phyloP scores from a whole-genome alignment of 2,888 invertebrate species.

The Coleophora deauratella region DNA sequence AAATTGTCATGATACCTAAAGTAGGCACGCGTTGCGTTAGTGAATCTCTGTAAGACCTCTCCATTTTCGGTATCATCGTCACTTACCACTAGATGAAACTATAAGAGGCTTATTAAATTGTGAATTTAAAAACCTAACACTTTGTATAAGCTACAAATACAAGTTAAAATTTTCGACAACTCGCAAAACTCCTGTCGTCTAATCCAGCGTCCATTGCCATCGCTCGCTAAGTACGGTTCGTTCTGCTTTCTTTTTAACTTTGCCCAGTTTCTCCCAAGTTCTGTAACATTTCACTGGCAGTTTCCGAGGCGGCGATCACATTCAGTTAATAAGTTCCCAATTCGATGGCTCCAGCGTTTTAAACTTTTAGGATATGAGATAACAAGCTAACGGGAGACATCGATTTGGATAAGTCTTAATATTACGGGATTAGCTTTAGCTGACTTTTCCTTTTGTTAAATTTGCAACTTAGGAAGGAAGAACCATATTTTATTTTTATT shows the following conservation, averaged over 20 bases:
- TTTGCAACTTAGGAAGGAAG: constrained; percentile 8
- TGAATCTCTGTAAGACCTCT: too few relatives aligned
- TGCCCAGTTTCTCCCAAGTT: constrained; percentile 62
- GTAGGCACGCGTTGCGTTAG: too few relatives aligned
- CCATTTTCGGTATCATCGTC: too few relatives aligned
- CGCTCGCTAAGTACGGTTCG: constrained; percentile 46
- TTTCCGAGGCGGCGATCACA: constrained; percentile 66
- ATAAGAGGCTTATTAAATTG: too few relatives aligned
- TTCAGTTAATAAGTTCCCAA: constrained; percentile 73
- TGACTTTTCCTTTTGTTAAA: too few relatives aligned
- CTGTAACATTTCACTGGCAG: constrained; percentile 70
- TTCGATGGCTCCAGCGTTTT: constrained; percentile 70
- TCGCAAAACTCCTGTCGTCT: neutral
- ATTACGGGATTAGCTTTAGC: constrained; percentile 37
- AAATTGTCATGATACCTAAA: too few relatives aligned
- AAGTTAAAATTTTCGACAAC: too few relatives aligned
- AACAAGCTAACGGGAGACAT: constrained; percentile 68
- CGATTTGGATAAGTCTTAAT: constrained; percentile 66
- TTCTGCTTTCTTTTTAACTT: constrained; percentile 68
- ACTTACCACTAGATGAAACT: too few relatives aligned
- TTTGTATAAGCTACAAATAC: too few relatives aligned
- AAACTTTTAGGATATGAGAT: constrained; percentile 74
- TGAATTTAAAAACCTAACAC: too few relatives aligned
- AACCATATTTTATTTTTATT: too few relatives aligned
- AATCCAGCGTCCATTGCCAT: constrained; percentile 8